These are phyloP conservation scores for Tyrophagus putrescentiae DNA, from an alignment of 1,140 invertebrate species.

Conservation along the genomic window DNA sequence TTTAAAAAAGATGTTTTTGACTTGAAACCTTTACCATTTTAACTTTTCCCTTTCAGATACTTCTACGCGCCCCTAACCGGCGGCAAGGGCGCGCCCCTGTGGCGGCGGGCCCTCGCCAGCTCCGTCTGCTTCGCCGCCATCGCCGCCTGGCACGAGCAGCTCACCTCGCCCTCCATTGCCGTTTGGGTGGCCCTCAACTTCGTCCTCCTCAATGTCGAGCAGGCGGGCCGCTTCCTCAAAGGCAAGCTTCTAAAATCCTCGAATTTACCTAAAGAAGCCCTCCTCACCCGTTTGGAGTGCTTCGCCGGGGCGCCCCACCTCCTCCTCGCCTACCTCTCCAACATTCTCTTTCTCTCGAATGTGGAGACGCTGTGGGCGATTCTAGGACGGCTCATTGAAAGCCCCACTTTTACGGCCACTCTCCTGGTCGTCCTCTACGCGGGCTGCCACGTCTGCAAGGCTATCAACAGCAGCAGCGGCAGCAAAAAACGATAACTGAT, in stretches of 20 bases:
- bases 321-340: conserved; percentile 24
- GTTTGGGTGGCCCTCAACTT: conserved; percentile 25
- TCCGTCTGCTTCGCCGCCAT: conserved; percentile 26
- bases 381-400: not conserved
- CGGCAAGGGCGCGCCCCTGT: not conserved
- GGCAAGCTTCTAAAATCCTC: not conserved
- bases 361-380: conserved; percentile 19
- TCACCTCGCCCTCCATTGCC: conserved; percentile 19
- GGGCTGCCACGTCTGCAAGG: conserved; percentile 10
- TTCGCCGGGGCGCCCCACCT: conserved; percentile 22
- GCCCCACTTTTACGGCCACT: not conserved
- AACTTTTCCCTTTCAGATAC: conserved; percentile 16
- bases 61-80: conserved; percentile 23
- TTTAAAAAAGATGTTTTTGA: conserved; percentile 4
- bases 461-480: not conserved
- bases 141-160: conserved; percentile 25
- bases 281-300: conserved; percentile 5
- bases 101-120: conserved; percentile 17
- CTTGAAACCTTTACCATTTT: conserved; percentile 8
- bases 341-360: conserved; percentile 27
- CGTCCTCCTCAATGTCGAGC: not conserved
- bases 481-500: too few relatives aligned
- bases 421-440: conserved; percentile 15
- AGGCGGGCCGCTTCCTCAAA: not conserved
- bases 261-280: not conserved